These are phyloP conservation scores for Drosophila cognata DNA, from an alignment of 2,888 invertebrate species.

Conservation along the genomic window DNA sequence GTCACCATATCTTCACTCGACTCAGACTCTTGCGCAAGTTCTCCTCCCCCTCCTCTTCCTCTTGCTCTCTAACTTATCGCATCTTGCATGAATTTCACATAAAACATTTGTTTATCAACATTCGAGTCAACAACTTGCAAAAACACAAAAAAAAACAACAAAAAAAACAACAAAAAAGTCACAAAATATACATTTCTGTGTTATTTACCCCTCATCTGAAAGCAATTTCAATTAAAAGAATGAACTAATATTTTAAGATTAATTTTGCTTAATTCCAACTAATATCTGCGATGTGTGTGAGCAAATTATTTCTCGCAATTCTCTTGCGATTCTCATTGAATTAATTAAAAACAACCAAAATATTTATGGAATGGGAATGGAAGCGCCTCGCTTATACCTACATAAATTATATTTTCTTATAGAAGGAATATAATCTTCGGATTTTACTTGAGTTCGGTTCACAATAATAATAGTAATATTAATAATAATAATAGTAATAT, in stretches of 20 bases:
- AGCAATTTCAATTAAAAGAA: background rate
- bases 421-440: background rate
- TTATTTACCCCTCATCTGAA: background rate
- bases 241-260: background rate
- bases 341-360: too few relatives aligned
- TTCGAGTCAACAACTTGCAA: background rate
- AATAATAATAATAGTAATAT: too few relatives aligned
- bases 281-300: background rate
- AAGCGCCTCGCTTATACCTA: background rate
- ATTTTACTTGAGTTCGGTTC: background rate
- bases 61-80: constrained; percentile 6
- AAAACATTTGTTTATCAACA: constrained; percentile 24
- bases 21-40: background rate
- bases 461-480: background rate
- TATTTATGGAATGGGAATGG: too few relatives aligned
- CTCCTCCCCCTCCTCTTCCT: too few relatives aligned
- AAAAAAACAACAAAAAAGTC: background rate
- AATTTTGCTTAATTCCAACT: background rate
- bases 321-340: background rate
- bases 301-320: background rate
- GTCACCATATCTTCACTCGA: constrained; percentile 2
- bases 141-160: background rate
- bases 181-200: background rate
- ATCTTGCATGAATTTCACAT: constrained; percentile 2
- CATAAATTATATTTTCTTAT: too few relatives aligned